Base-by-base conservation (phyloP, 2,888 invertebrate genomes). In the Temnothorax ravouxi region DNA sequence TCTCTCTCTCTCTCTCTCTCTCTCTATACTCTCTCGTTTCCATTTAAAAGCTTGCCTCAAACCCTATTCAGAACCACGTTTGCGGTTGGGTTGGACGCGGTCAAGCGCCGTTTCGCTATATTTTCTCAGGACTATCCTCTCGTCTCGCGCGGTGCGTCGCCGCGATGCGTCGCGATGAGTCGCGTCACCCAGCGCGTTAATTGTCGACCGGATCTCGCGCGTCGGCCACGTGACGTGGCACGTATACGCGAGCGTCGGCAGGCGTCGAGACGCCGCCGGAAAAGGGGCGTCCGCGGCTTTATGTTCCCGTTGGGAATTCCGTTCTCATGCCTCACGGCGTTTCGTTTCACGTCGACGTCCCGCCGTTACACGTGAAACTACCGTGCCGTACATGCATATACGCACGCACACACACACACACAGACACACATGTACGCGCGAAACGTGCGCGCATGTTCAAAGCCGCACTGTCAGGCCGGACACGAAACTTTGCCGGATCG, bases 251-350 rank as follows among this genome's bases (percentile, higher is more conserved):
- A 76, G 82, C 85, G 84, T 84, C 87, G 79, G 86, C 85, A 71
- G 83, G 89, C 88, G 88, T 89, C 89, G 89, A 87, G 89, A 89
- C 77, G 88, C 88, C 84, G 85, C 84, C 87, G 87, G 88, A 86
- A 87, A 89, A 88, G 85, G 88, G 87, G 88, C 86, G 88, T 88
- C 87, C 89, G 88, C 89, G 87, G 90, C 91, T 90, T 90, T 90
- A 90, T 89, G 86, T 83, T 90, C 82, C 90, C 87, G 89, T 81
- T 83, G 90, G 90, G 90, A 90, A 90, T 90, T 89, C 86, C 90
- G 82, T 85, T 86, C 88, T 86, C 79, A 79, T 79, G 83, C 79
- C 77, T 83, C 79, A 83, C 83, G 62, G 66, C 79, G 79, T 83
- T 69, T 83, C 77, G 67, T 67, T 77, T 79, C 67, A 59, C 83